Conservation (phyloP, 2,113 vertebrate species). For the Isichthys henryi region DNA sequence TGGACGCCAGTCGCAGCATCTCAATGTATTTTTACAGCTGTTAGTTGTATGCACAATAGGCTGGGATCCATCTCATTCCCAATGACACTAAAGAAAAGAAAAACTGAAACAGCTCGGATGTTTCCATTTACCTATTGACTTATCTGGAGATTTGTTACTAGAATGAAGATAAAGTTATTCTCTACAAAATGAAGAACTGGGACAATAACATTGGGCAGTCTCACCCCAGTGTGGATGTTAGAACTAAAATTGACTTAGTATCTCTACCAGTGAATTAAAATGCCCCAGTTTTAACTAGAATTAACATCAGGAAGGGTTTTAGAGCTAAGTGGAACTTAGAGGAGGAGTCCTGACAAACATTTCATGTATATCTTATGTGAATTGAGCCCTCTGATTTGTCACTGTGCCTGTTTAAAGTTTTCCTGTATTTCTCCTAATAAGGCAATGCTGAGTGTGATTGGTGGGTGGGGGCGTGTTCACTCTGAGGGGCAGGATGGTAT, state of each 20-base stretch:
- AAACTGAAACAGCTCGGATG: neutral
- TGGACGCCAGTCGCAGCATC: neutral
- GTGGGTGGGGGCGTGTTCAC: too few relatives aligned
- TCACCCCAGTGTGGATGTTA: neutral
- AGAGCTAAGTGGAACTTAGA: neutral
- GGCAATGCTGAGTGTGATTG: too few relatives aligned
- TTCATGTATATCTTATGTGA: neutral
- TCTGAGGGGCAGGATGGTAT: too few relatives aligned
- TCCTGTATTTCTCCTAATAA: too few relatives aligned
- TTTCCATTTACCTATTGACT: neutral
- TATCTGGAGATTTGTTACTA: neutral
- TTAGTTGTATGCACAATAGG: neutral
- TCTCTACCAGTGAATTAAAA: neutral
- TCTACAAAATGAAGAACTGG: neutral
- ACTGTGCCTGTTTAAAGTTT: too few relatives aligned
- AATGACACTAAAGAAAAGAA: neutral
- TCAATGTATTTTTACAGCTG: neutral
- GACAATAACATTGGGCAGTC: neutral
- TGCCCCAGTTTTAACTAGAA: neutral
- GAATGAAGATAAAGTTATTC: neutral
- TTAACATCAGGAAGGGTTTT: neutral
- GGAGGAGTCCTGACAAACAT: neutral
- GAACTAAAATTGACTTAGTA: neutral
- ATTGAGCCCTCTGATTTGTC: too few relatives aligned
- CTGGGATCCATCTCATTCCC: neutral